Conservation (phyloP, 2,888 invertebrate species). For the Halictus quadricinctus region DNA sequence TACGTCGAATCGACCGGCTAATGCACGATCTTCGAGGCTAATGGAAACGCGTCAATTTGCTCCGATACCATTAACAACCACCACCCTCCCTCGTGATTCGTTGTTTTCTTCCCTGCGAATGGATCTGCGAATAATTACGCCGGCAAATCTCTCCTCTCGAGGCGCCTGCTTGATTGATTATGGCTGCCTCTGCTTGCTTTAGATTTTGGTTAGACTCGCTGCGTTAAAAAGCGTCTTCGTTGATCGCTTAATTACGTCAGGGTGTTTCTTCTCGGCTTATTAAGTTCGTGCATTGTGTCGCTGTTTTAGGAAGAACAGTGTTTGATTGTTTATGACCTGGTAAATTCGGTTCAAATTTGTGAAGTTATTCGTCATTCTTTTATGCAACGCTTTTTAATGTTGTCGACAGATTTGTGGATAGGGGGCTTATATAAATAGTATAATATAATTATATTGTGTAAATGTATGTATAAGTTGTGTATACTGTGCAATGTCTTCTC, state of each 20-base stretch:
- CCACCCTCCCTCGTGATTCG: background rate
- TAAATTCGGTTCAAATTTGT: background rate
- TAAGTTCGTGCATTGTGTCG: background rate
- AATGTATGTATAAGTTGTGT: background rate
- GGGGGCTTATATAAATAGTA: background rate
- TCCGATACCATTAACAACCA: conserved; percentile 29
- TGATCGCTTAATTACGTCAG: background rate
- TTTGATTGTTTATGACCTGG: background rate
- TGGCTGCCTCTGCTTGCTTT: background rate
- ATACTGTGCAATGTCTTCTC: background rate
- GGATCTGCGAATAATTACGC: background rate
- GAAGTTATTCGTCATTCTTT: background rate
- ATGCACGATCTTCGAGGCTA: conserved; percentile 47
- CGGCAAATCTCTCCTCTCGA: background rate
- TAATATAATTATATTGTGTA: background rate
- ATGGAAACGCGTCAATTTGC: conserved; percentile 55
- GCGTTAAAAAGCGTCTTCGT: background rate
- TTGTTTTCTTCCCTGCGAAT: background rate
- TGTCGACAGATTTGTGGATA: background rate
- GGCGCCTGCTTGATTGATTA: background rate
- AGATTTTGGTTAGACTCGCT: background rate
- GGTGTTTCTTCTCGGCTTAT: background rate
- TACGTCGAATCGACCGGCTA: conserved; percentile 30
- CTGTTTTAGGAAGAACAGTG: background rate
- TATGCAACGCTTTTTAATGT: too few relatives aligned